These are phyloP conservation scores for Hirudo medicinalis DNA, from an alignment of 1,140 invertebrate species.

Conservation along the genomic window DNA sequence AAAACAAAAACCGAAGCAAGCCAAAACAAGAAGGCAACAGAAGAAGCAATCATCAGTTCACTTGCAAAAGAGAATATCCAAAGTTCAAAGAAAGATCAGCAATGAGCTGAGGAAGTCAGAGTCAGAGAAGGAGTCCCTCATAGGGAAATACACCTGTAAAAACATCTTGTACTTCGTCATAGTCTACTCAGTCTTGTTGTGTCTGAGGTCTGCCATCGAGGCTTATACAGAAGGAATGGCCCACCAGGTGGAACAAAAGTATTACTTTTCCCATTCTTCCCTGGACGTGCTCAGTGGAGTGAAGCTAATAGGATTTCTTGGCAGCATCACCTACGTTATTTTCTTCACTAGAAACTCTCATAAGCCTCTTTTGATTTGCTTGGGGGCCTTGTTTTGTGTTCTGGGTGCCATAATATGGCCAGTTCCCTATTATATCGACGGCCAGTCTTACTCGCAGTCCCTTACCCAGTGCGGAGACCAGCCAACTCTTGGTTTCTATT, in stretches of 20 bases:
- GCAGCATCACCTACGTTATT: slow-evolving; percentile 6
- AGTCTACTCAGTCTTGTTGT: slow-evolving; percentile 14
- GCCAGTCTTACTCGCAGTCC: not conserved
- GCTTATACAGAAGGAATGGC: slow-evolving; percentile 11
- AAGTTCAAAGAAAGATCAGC: not conserved
- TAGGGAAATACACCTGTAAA: not conserved
- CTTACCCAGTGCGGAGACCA: not conserved
- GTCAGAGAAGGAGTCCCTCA: not conserved
- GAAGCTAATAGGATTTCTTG: slow-evolving; percentile 5
- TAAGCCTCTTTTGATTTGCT: slow-evolving; percentile 3
- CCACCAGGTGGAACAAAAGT: not conserved
- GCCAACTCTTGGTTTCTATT: not conserved
- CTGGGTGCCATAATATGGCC: slow-evolving; percentile 12
- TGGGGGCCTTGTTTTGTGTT: slow-evolving; percentile 3
- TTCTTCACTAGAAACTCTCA: slow-evolving; percentile 11
- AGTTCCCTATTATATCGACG: slow-evolving; percentile 4
- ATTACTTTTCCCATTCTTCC: slow-evolving; percentile 2
- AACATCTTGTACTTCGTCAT: slow-evolving; percentile 14
- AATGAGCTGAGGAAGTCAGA: not conserved
- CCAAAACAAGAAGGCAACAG: not conserved
- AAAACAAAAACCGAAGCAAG: not conserved
- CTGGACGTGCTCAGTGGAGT: not conserved
- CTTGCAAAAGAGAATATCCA: not conserved
- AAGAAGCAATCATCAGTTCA: not conserved
- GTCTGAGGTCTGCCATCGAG: not conserved